Evolutionary conservation across 2,888 invertebrate genomes (phyloP), one percentile per base, ranked within the genome.

Genomic region (Hecatera dysodea): DNA sequence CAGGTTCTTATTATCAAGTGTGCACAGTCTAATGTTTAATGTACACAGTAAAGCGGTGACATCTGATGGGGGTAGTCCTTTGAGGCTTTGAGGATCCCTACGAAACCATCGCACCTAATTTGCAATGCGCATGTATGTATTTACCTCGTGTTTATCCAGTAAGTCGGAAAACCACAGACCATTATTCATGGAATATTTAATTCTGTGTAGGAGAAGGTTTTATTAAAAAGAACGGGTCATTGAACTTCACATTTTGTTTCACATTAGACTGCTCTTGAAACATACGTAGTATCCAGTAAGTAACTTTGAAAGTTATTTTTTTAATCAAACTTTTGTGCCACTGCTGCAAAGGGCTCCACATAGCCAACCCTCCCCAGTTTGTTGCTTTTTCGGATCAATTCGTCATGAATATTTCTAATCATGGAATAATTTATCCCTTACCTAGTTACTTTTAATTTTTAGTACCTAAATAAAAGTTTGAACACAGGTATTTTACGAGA

Each of bases 1-100:
- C 29, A 52, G 29, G 27, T 60, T 27, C 53, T 59, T n/a, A 60
- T 44, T 55, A 70, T 55, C 46, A 52, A 57, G 69, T 59, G 27
- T 62, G 29, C 27, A 46, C n/a, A 46, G 33, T 17, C 52, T 56
- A 42, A 57, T 52, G 33, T 22, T 57, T 72, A 72, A 52, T 72
- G 56, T 53, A 72, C 72, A 78, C 42, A 33, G 60, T 60, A 61
- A 52, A 67, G 50, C 60, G 67, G 75, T 67, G 80, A 74, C 67
- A 80, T 74, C 48, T 76, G 75, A 80, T 80, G 62, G 57, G 48
- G 76, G 80, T 80, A 62, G 27, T 53, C 67, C 75, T 76, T 76
- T 67, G 76, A 67, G 76, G 67, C 42, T 80, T 67, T 66, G 29
- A 52, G 57, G 27, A 39, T 57, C 53, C 57, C 46, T 63, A 44